Percentiles rank a stretch among this genome's conserved stretches.
phyloP scores from a whole-genome alignment of 2,888 invertebrate species.

The Branchipolynoe longqiensis region DNA sequence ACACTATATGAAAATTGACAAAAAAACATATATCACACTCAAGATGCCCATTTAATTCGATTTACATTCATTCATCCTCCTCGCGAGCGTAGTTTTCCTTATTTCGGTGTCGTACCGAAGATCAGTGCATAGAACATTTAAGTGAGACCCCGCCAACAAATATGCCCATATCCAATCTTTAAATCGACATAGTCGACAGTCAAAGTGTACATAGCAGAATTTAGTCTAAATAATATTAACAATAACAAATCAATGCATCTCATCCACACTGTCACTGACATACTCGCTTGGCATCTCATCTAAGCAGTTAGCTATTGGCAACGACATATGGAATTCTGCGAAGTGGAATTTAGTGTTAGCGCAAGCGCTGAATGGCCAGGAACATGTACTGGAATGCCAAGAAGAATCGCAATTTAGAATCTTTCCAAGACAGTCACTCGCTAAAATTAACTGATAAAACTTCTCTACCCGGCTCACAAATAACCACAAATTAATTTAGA shows the following conservation, averaged over 20 bases:
- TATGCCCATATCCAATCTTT: constrained; percentile 12
- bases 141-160: constrained; percentile 3
- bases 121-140: not conserved
- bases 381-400: constrained; percentile 34
- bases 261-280: constrained; percentile 17
- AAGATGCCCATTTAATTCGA: constrained; percentile 16
- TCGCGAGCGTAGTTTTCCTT: not conserved
- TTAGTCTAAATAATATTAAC: constrained; percentile 24
- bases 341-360: constrained; percentile 20
- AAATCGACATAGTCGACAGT: not conserved
- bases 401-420: constrained; percentile 31
- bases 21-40: constrained; percentile 46
- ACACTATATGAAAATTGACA: constrained; percentile 46
- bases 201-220: constrained; percentile 24
- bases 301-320: not conserved
- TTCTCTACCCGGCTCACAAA: constrained; percentile 2
- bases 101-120: not conserved
- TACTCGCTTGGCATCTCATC: not conserved
- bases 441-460: constrained; percentile 3
- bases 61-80: constrained; percentile 26
- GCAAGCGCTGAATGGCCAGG: not conserved
- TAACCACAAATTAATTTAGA: not conserved
- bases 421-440: not conserved
- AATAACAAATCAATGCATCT: not conserved
- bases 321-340: constrained; percentile 9